Evolutionary conservation across 2,888 invertebrate species (phyloP), one percentile per base, ranked within the genome.

Genomic region (Camptogramma bilineatum): DNA sequence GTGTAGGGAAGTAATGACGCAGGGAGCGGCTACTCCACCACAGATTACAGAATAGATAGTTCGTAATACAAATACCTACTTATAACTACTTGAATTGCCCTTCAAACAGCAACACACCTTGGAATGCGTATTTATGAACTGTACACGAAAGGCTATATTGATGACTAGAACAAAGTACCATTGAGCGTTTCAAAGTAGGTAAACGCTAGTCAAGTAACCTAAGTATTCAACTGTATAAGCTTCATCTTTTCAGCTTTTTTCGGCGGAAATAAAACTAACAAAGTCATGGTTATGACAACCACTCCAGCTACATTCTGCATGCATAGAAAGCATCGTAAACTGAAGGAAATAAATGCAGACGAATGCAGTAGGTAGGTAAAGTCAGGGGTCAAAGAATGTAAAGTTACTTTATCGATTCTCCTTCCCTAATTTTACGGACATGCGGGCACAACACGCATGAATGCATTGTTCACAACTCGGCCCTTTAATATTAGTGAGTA

Each of bases 401-500:
- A 28, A 34, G 17, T 44, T n/a, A n/a, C n/a, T n/a, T 58, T 58
- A 50, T 64, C 34, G 52, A 61, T 61, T 52, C 44, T 50, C 50
- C 31, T 53, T 18, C 64, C 51, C 54, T 52, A 48, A 63, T 63
- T 63, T 52, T 21, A 57, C 31, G 19, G 47, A 48, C 57, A 52
- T 61, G 53, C 50, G 48, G 52, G 31, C 44, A 51, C 13, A 46
- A 13, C 51, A 58, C 66, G 61, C 62, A 66, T 61, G 58, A 55
- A 34, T 42, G 54, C 66, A 66, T 47, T 47, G 51, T 58, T 54
- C 44, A 52, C 21, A 62, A 62, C 62, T 54, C 48, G 24, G 51
- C 62, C 62, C 58, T 58, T 58, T 46, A 46, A 18, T 51, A 57
- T 65, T 57, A 39, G 61, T 28, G 54, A 10, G 57, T 57, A 63